A percentile compares a stretch with the other conserved stretches of the same genome.
Conservation (phyloP, 92 coral and sea anemone genomes). For the Parazoanthus atlanticus region DNA sequence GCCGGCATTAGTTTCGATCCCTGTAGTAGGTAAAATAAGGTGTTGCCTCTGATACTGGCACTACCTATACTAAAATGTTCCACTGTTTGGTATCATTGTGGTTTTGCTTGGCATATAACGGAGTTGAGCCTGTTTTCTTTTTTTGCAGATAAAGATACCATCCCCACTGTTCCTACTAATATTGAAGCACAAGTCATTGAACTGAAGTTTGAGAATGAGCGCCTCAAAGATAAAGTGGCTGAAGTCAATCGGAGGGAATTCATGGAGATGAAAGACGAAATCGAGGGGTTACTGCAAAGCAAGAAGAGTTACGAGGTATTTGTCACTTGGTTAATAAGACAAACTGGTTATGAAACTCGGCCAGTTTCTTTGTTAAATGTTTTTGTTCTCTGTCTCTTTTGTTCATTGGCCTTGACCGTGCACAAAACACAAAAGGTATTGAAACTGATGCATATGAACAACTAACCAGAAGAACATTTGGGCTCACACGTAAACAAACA, state of each 20-base stretch:
- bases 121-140: background rate
- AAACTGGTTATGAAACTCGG: too few relatives aligned
- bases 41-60: too few relatives aligned
- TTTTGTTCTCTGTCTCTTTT: too few relatives aligned
- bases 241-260: conserved; percentile 61
- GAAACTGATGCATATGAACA: too few relatives aligned
- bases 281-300: conserved; percentile 61
- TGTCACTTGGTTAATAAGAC: background rate
- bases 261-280: conserved; percentile 62
- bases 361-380: too few relatives aligned
- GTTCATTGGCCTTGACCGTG: too few relatives aligned
- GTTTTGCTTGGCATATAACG: background rate
- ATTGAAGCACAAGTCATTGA: conserved; percentile 76
- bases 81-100: background rate
- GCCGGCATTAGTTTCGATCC: too few relatives aligned
- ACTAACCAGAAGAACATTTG: too few relatives aligned
- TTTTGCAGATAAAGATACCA: background rate
- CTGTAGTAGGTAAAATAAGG: too few relatives aligned
- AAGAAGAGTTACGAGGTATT: conserved; percentile 77
- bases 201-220: conserved; percentile 68
- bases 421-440: too few relatives aligned
- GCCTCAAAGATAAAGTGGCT: conserved; percentile 57
- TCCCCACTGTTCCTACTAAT: conserved; percentile 32
- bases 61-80: too few relatives aligned
- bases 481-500: too few relatives aligned